Evolutionary conservation across 2,888 invertebrate genomes (phyloP), one percentile per base, ranked within the genome.

Genomic region (Orthosia incerta): DNA sequence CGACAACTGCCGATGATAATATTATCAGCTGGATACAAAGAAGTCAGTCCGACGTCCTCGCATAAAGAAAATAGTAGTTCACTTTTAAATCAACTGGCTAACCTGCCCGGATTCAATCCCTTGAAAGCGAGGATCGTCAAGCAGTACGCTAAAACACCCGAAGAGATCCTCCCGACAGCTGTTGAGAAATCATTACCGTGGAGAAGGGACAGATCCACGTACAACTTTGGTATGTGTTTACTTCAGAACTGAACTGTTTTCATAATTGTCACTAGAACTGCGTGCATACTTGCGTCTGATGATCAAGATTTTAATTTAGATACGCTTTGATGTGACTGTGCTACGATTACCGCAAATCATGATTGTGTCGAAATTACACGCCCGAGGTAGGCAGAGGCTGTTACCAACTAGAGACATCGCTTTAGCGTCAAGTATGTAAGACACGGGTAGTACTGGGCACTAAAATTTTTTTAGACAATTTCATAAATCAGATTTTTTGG

Each of bases 151-250:
- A 96, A 96, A 94, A 96, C 96, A 85, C 96, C 96, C 69, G 97
- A 97, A 92, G 97, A 97, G 85, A 97, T 97, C 90, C 97, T 97
- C 89, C 97, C 98, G 88, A 98, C 98, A 88, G 97, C 97, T 90
- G 97, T 98, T 93, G 98, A 98, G 96, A 97, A 97, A 94, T 97
- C 97, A 88, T 97, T 98, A 94, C 98, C 98, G 91, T 98, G 98
- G 98, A 97, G 98, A 94, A 97, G 97, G 93, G 98, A 98, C 95
- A 97, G 97, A 95, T 97, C 97, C 96, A 97, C 97, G 95, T 97
- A 97, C 93, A 97, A 97, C 94, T 97, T 97, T 96, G 98, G 98
- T 98, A 97, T 97, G 97, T 96, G 92, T 93, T 93, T 91, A 90
- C 85, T 90, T 87, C 86, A 87, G 87, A 80, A 89, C 83, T 90